Conservation (phyloP, 2,888 invertebrate species). For the Cephus sareptanus region DNA sequence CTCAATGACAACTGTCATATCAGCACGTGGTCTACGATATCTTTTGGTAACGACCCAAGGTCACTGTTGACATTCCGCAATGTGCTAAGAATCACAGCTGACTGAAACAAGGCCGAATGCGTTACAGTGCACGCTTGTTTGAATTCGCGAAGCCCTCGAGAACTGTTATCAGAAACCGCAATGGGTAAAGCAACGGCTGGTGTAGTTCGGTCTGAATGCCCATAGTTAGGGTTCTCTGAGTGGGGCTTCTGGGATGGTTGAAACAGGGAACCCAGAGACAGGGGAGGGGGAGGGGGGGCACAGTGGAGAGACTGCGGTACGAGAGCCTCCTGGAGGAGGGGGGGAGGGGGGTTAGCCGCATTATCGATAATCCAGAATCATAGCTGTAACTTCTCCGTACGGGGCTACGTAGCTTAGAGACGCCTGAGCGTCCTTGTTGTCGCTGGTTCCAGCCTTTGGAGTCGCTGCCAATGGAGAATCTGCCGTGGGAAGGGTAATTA, state of each 20-base stretch:
- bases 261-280: background rate
- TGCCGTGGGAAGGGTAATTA: slow-evolving; percentile 34
- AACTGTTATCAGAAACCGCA: background rate
- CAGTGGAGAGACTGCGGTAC: background rate
- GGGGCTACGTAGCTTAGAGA: slow-evolving; percentile 5
- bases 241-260: background rate
- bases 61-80: background rate
- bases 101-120: background rate
- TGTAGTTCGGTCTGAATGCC: slow-evolving; percentile 17
- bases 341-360: slow-evolving; percentile 6
- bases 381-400: slow-evolving; percentile 33
- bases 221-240: slow-evolving; percentile 11
- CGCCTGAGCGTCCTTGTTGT: background rate
- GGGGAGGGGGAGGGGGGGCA: background rate
- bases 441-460: background rate
- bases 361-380: slow-evolving; percentile 48
- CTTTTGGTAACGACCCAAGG: background rate
- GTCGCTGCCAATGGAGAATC: background rate
- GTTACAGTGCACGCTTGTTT: background rate
- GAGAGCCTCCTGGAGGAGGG: background rate
- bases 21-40: background rate
- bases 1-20: background rate
- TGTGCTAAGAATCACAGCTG: background rate
- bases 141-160: background rate
- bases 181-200: background rate